phyloP scores from a whole-genome alignment of 2,888 invertebrate genomes.

The Heteromurus nitidus region DNA sequence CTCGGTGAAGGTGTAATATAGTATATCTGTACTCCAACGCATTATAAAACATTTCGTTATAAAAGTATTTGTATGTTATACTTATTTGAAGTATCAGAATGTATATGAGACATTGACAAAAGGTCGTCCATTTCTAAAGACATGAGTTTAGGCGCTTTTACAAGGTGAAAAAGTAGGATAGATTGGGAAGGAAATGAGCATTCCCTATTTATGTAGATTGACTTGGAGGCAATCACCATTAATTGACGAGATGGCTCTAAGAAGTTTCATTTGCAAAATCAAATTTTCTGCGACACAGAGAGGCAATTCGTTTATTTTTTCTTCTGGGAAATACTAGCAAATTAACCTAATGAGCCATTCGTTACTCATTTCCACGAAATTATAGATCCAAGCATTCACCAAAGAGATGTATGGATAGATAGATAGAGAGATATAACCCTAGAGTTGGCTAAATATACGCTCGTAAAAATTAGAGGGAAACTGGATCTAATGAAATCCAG shows the following conservation, averaged over 20 bases:
- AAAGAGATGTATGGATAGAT: not conserved
- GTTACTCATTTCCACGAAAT: slow-evolving; percentile 61
- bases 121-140: not conserved
- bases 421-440: not conserved
- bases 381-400: slow-evolving; percentile 17
- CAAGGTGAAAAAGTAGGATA: not conserved
- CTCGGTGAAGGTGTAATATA: too few species aligned
- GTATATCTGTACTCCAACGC: too few species aligned
- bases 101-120: not conserved
- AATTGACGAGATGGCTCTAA: slow-evolving; percentile 5
- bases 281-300: slow-evolving; percentile 29
- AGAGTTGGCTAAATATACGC: too few species aligned
- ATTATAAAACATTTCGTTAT: too few species aligned
- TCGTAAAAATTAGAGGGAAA: slow-evolving; percentile 12
- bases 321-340: slow-evolving; percentile 63
- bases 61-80: too few species aligned
- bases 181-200: not conserved
- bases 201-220: too few species aligned
- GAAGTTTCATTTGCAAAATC: slow-evolving; percentile 17
- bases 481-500: slow-evolving; percentile 53
- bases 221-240: slow-evolving; percentile 2
- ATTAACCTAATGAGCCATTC: slow-evolving; percentile 70
- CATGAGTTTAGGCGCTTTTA: not conserved
- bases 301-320: slow-evolving; percentile 39
- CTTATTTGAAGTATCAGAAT: too few species aligned